These are phyloP conservation scores for Pelusios castaneus DNA, from an alignment of 2,113 vertebrate genomes.

Conservation along the genomic window DNA sequence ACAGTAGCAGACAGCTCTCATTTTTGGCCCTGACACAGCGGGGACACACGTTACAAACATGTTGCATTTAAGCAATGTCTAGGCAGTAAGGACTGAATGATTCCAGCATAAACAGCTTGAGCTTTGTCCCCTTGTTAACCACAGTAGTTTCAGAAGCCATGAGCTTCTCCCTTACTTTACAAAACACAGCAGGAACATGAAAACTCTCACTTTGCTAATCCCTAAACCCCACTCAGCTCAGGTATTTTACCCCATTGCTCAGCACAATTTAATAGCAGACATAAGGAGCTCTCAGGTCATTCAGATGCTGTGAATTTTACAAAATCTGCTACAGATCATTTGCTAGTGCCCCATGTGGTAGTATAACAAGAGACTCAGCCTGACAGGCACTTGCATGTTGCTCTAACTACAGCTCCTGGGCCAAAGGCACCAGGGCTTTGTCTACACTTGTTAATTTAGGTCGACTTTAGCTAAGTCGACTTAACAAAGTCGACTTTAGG, in stretches of 20 bases:
- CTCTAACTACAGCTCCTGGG: not conserved
- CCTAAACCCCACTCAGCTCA: not conserved
- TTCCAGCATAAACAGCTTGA: not conserved
- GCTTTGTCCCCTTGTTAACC: not conserved
- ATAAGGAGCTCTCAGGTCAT: not conserved
- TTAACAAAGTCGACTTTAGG: too few species aligned
- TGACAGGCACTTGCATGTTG: not conserved
- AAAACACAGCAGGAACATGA: not conserved
- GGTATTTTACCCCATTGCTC: not conserved
- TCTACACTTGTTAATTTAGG: too few species aligned
- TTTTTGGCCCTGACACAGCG: not conserved
- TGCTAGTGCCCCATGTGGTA: not conserved
- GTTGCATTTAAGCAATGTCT: not conserved
- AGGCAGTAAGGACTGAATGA: not conserved
- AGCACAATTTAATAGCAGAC: not conserved
- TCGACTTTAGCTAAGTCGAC: too few species aligned
- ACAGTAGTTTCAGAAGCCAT: not conserved
- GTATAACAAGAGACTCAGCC: not conserved
- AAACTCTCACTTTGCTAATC: not conserved
- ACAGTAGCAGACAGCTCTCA: not conserved
- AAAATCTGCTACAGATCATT: too few species aligned
- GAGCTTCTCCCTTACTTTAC: not conserved
- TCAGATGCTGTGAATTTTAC: not conserved
- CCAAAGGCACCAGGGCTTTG: not conserved
- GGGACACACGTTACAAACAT: not conserved